A percentile compares a stretch with the other conserved stretches of the same genome.
Conservation (phyloP, 2,113 vertebrate genomes). For the Myodes glareolus region DNA sequence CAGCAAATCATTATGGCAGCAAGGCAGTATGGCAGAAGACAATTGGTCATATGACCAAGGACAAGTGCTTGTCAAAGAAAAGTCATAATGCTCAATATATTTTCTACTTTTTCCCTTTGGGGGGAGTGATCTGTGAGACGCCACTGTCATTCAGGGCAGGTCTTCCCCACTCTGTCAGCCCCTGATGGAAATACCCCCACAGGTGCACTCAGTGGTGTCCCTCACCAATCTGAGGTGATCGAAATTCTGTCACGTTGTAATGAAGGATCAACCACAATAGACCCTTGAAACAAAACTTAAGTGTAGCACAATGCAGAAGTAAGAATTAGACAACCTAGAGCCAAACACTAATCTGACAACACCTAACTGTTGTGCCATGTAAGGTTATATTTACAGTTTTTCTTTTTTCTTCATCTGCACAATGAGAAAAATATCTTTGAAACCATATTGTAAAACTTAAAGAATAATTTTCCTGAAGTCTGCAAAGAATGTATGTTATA, state of each 20-base stretch:
- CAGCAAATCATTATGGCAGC: background rate
- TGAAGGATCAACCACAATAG: background rate
- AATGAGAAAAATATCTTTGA: background rate
- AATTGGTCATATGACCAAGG: background rate
- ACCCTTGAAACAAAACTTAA: background rate
- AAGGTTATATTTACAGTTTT: background rate
- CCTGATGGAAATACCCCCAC: background rate
- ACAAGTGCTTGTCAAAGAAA: background rate
- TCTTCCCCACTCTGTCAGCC: background rate
- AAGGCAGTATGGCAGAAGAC: background rate
- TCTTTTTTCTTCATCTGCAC: background rate
- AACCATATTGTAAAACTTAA: background rate
- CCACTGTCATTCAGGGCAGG: background rate
- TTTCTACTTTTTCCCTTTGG: background rate
- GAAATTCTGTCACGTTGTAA: background rate
- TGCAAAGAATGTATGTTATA: background rate
- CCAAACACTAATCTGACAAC: background rate
- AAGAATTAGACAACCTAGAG: too few relatives aligned
- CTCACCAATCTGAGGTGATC: background rate
- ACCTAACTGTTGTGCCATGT: too few relatives aligned
- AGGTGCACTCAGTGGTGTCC: background rate
- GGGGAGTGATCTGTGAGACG: background rate
- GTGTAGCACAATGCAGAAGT: too few relatives aligned
- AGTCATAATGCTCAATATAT: background rate
- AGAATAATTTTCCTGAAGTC: background rate